A percentile compares a stretch with the other conserved stretches of the same genome.
Conservation (phyloP, 2,113 vertebrate genomes). For the Hydrochoerus hydrochaeris region DNA sequence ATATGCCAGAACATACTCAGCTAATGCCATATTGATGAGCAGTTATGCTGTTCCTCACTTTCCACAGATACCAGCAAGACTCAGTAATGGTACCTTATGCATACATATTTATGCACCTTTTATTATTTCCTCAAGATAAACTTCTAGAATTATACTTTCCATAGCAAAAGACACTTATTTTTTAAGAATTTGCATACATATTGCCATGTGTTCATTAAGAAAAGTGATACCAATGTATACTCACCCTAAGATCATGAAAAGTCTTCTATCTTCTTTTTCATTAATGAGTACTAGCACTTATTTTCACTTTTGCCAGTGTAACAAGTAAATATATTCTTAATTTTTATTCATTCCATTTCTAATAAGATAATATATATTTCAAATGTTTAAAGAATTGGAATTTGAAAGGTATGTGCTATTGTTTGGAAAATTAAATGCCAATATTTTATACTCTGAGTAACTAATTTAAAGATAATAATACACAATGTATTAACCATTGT, state of each 20-base stretch:
- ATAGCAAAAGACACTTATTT: background rate
- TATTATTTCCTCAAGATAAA: background rate
- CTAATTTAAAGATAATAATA: too few species aligned
- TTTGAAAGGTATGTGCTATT: background rate
- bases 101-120: background rate
- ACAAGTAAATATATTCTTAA: background rate
- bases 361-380: background rate
- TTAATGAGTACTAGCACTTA: background rate
- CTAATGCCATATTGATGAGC: background rate
- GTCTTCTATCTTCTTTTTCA: background rate
- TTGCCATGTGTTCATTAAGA: background rate
- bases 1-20: background rate
- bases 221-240: background rate
- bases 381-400: constrained; percentile 9
- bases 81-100: background rate
- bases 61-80: background rate
- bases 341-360: background rate
- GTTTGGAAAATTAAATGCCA: too few species aligned
- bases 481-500: too few species aligned
- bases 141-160: background rate
- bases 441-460: too few species aligned
- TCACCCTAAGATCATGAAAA: background rate
- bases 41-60: background rate
- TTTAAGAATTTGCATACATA: background rate
- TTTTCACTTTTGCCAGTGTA: background rate